Conservation (phyloP, 37 sponge, comb jelly and placozoan genomes). For the Agelas oroides region DNA sequence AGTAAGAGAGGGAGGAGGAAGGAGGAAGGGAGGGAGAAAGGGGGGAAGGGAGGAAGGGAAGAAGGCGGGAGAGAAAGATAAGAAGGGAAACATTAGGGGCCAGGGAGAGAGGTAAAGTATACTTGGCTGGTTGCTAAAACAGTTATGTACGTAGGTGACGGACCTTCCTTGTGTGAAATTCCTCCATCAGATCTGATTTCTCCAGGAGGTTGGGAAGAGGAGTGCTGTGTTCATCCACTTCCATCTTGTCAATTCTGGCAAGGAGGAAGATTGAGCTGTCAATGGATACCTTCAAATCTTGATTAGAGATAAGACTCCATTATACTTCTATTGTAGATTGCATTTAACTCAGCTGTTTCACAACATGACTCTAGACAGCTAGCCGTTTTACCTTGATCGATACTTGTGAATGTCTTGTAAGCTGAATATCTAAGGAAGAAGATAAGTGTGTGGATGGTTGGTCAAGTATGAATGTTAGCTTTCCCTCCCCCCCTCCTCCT, state of each 20-base stretch:
- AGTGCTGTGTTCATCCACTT: slow-evolving; percentile 44
- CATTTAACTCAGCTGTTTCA: no score
- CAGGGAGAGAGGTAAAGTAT: no score
- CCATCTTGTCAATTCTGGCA: slow-evolving; percentile 47
- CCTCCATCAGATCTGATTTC: slow-evolving; percentile 22
- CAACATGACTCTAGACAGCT: no score
- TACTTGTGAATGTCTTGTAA: slow-evolving; percentile 27
- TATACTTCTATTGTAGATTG: no score
- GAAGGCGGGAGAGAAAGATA: slow-evolving; percentile 7
- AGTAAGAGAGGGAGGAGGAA: not conserved
- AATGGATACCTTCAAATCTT: no score
- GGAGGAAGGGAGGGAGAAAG: not conserved
- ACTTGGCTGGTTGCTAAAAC: no score
- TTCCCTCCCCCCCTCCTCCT: no score
- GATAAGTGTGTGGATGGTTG: not conserved
- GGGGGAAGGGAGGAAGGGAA: slow-evolving; percentile 4
- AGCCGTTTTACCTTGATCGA: slow-evolving; percentile 3
- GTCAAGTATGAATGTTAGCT: no score
- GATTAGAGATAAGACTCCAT: not conserved
- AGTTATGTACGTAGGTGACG: no score
- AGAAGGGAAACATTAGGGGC: not conserved
- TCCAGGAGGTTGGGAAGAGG: slow-evolving; percentile 68
- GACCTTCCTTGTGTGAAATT: slow-evolving; percentile 44
- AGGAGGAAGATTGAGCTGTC: no score
- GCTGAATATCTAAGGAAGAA: slow-evolving; percentile 15